Percentiles rank a stretch among this genome's conserved stretches.
Conservation (phyloP, 1,140 invertebrate genomes). For the Centruroides vittatus region DNA sequence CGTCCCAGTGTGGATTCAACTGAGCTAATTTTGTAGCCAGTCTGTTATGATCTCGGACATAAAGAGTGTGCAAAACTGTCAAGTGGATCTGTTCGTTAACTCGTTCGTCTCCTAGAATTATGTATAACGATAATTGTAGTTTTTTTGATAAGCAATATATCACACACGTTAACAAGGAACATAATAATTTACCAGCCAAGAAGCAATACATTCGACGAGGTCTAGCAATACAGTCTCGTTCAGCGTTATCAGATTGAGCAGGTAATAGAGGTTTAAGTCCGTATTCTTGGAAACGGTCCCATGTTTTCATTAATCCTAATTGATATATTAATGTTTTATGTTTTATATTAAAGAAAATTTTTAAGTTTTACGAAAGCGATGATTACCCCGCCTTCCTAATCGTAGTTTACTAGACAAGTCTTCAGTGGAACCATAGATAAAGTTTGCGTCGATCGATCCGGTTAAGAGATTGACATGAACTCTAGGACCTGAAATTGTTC, state of each 20-base stretch:
- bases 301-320: constrained; percentile 15
- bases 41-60: constrained; percentile 38
- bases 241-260: constrained; percentile 71
- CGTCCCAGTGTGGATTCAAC: constrained; percentile 40
- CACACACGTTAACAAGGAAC: not conserved
- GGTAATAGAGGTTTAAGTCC: constrained; percentile 77
- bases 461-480: constrained; percentile 33
- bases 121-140: not conserved
- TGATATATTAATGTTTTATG: too few species aligned
- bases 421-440: constrained; percentile 35
- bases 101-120: constrained; percentile 33
- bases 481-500: constrained; percentile 29
- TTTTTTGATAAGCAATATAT: not conserved
- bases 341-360: too few species aligned
- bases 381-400: constrained; percentile 29
- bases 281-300: constrained; percentile 51
- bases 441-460: constrained; percentile 35
- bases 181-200: constrained; percentile 39
- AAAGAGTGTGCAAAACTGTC: constrained; percentile 32
- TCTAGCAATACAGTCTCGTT: constrained; percentile 72
- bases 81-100: constrained; percentile 37
- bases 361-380: not conserved
- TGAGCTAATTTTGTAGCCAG: constrained; percentile 56
- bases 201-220: constrained; percentile 71
- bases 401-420: constrained; percentile 32